Conservation (phyloP, 2,888 invertebrate species). For the Noctua comes region DNA sequence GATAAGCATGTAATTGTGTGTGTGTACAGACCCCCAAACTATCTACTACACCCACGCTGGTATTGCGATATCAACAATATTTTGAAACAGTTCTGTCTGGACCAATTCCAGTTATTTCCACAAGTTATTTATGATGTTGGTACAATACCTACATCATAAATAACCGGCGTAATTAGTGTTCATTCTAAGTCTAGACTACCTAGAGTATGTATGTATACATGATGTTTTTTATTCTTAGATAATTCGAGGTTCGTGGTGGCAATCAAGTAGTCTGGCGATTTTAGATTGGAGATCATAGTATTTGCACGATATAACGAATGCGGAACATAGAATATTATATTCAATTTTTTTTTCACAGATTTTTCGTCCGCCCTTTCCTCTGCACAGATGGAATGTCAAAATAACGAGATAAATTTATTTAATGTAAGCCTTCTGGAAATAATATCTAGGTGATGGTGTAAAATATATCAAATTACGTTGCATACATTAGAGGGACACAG, state of each 20-base stretch:
- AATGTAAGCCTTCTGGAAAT: too few relatives aligned
- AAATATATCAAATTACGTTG: too few relatives aligned
- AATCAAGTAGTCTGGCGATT: background rate
- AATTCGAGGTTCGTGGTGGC: background rate
- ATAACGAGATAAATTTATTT: too few relatives aligned
- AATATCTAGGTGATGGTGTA: too few relatives aligned
- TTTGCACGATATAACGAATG: background rate
- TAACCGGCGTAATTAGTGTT: background rate
- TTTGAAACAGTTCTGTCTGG: background rate
- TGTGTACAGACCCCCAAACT: too few relatives aligned
- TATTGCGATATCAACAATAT: constrained; percentile 6
- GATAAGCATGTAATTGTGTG: too few relatives aligned
- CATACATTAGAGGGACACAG: too few relatives aligned
- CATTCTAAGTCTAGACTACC: background rate
- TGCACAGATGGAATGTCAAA: too few relatives aligned
- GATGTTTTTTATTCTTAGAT: background rate
- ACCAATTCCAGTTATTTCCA: background rate
- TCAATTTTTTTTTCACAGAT: too few relatives aligned
- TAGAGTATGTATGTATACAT: background rate
- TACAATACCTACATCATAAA: background rate
- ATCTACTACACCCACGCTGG: background rate
- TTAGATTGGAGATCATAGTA: background rate
- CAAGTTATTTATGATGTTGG: constrained; percentile 1
- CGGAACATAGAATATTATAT: background rate
- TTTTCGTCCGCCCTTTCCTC: too few relatives aligned